A percentile compares a stretch with the other conserved stretches of the same genome.
Evolutionary conservation across 2,888 invertebrate genomes (phyloP).

Genomic region (Isoperla grammatica): DNA sequence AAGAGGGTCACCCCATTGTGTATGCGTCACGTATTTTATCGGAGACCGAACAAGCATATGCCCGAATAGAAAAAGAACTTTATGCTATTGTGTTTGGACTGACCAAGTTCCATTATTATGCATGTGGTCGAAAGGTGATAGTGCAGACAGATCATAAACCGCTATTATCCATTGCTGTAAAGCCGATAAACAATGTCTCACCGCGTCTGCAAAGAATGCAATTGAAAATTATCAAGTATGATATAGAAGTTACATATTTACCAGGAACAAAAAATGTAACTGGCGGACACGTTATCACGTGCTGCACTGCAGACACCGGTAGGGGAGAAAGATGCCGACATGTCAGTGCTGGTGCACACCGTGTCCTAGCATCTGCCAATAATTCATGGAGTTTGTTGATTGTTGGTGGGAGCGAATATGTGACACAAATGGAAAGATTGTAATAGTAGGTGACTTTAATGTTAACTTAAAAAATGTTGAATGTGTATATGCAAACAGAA

Average conservation of each 20-base stretch:
- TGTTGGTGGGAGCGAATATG: too few species aligned
- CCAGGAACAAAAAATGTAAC: background rate
- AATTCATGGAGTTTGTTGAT: too few species aligned
- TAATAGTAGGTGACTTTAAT: too few species aligned
- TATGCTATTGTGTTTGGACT: conserved; percentile 10
- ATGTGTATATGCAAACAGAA: too few species aligned
- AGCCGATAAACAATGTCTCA: background rate
- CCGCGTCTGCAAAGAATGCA: background rate
- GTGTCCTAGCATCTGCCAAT: conserved; percentile 7
- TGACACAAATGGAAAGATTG: too few species aligned
- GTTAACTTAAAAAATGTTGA: too few species aligned
- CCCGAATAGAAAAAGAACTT: background rate
- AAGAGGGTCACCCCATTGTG: conserved; percentile 8
- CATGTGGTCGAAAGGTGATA: background rate
- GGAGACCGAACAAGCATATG: background rate
- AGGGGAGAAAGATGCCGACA: background rate
- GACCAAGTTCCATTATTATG: too few species aligned
- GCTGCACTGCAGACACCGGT: background rate
- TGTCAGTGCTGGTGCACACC: conserved; percentile 13
- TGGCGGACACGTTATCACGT: background rate
- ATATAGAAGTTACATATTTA: background rate
- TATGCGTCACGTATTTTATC: conserved; percentile 18
- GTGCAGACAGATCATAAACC: conserved; percentile 11
- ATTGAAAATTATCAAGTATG: too few species aligned
- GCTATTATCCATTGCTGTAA: too few species aligned